A percentile compares a stretch with the other conserved stretches of the same genome.
These are phyloP conservation scores for Girardinus metallicus DNA, from an alignment of 2,797 vertebrate species.

Conservation along the genomic window DNA sequence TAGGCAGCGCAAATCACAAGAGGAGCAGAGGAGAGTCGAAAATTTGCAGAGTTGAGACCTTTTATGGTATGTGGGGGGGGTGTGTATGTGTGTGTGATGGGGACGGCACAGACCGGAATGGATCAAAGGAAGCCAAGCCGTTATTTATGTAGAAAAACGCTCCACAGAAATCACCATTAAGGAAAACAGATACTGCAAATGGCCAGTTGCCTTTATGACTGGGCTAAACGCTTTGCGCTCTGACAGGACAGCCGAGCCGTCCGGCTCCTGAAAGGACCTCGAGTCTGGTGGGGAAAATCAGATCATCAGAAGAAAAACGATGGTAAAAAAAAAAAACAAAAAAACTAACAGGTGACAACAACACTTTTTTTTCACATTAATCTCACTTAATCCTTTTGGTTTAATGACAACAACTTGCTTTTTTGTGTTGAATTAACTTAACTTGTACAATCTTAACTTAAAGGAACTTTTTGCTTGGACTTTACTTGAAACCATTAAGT, in stretches of 20 bases:
- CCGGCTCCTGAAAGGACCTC: constrained; percentile 2
- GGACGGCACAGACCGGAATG: constrained; percentile 22
- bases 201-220: constrained; percentile 44
- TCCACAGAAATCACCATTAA: constrained; percentile 43
- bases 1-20: background rate
- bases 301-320: constrained; percentile 23
- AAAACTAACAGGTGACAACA: constrained; percentile 46
- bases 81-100: constrained; percentile 5
- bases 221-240: constrained; percentile 46
- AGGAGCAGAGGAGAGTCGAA: background rate
- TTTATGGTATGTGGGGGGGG: background rate
- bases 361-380: background rate
- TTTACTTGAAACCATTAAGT: too few relatives aligned
- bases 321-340: constrained; percentile 8
- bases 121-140: constrained; percentile 33
- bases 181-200: constrained; percentile 44
- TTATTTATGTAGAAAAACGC: constrained; percentile 29
- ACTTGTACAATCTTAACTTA: too few relatives aligned
- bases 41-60: constrained; percentile 22
- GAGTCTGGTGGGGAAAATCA: constrained; percentile 30
- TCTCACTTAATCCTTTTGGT: too few relatives aligned
- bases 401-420: too few relatives aligned
- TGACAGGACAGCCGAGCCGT: constrained; percentile 12
- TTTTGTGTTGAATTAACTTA: too few relatives aligned
- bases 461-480: too few relatives aligned